These are phyloP conservation scores for Xiphorhynchus erythropygius DNA, from an alignment of 2,797 vertebrate species.

Conservation along the genomic window DNA sequence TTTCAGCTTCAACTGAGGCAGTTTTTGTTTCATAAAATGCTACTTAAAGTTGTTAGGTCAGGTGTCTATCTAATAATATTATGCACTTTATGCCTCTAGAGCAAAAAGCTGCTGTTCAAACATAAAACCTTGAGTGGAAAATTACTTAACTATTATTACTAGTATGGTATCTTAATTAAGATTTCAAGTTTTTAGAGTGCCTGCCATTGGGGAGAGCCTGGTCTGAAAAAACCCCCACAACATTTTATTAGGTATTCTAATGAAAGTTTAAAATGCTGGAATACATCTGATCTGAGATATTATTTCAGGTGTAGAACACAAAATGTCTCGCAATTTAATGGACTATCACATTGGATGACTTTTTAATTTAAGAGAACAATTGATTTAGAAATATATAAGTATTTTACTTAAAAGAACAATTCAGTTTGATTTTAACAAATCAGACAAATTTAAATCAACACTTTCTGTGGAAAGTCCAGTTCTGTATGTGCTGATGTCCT, in stretches of 20 bases:
- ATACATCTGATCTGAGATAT: background rate
- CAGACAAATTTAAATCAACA: background rate
- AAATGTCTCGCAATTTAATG: background rate
- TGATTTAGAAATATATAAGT: background rate
- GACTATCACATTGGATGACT: background rate
- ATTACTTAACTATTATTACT: conserved; percentile 8
- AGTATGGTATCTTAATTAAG: conserved; percentile 5
- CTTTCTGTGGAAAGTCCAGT: background rate
- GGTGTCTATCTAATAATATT: background rate
- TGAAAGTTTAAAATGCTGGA: background rate
- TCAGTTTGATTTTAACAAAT: background rate
- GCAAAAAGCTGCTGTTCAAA: background rate
- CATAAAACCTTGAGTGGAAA: conserved; percentile 23
- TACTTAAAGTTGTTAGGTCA: background rate
- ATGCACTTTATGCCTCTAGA: background rate
- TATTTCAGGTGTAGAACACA: background rate
- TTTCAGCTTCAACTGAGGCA: background rate
- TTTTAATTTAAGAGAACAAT: background rate
- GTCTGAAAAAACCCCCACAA: background rate
- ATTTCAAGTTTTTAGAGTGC: background rate
- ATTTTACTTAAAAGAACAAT: background rate
- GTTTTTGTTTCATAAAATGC: background rate
- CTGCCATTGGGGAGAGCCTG: background rate
- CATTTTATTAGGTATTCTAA: background rate
- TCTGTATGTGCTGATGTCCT: background rate